Percentiles rank a stretch among this genome's conserved stretches.
phyloP scores from a whole-genome alignment of 2,888 invertebrate genomes.

The Gryllus longicercus region DNA sequence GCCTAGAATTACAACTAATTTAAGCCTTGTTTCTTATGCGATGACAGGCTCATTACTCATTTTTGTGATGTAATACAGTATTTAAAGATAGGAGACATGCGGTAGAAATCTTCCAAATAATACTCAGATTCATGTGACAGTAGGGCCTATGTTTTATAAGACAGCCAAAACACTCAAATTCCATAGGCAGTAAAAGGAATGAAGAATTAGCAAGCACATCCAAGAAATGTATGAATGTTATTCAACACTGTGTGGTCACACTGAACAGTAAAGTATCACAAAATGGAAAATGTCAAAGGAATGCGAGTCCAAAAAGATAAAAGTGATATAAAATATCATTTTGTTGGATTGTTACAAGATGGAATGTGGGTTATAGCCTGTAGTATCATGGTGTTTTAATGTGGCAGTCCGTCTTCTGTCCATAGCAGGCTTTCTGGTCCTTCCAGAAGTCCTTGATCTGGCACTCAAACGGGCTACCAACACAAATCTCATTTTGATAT shows the following conservation, averaged over 20 bases:
- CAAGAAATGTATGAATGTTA: background rate
- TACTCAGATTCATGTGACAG: too few species aligned
- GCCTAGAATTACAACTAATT: too few species aligned
- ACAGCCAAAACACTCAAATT: background rate
- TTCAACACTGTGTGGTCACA: conserved; percentile 12
- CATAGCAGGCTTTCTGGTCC: conserved; percentile 20
- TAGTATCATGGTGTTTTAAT: conserved; percentile 28
- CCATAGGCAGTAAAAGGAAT: conserved; percentile 21
- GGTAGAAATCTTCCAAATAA: too few species aligned
- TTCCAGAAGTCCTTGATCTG: conserved; percentile 19
- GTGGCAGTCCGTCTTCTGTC: conserved; percentile 23
- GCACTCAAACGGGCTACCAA: conserved; percentile 26
- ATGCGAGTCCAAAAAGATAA: conserved; percentile 29
- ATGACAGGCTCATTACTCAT: too few species aligned
- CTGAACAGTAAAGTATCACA: conserved; percentile 37
- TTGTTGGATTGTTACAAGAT: conserved; percentile 30
- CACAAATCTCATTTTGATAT: conserved; percentile 29
- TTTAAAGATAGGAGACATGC: too few species aligned
- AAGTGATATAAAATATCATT: conserved; percentile 32
- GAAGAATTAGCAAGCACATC: conserved; percentile 21
- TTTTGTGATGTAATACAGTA: too few species aligned
- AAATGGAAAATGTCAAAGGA: conserved; percentile 36
- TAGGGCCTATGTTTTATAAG: too few species aligned
- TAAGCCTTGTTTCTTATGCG: too few species aligned
- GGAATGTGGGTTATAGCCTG: conserved; percentile 32